phyloP scores from a whole-genome alignment of 2,888 invertebrate genomes.

The Hololepta plana region DNA sequence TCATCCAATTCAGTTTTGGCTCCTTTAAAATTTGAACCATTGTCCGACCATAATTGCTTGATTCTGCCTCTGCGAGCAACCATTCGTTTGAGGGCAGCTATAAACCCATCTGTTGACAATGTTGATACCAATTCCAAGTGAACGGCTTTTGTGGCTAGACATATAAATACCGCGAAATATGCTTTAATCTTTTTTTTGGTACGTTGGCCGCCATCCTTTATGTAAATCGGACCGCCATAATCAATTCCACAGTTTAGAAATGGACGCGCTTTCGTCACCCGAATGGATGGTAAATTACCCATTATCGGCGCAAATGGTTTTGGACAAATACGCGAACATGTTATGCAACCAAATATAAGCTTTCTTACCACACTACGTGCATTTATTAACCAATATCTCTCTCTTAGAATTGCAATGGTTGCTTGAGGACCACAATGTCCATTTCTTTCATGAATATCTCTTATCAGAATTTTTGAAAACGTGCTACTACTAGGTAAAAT shows the following conservation, averaged over 20 bases:
- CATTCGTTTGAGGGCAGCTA: too few species aligned
- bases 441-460: conserved; percentile 7
- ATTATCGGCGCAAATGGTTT: conserved; percentile 8
- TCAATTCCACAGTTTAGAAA: too few species aligned
- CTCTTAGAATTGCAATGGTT: conserved; percentile 10
- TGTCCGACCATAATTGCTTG: too few species aligned
- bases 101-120: too few species aligned
- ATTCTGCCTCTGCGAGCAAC: too few species aligned
- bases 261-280: too few species aligned
- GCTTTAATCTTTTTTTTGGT: conserved; percentile 8
- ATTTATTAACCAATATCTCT: conserved; percentile 7
- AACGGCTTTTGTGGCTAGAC: conserved; percentile 11
- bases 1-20: too few species aligned
- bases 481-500: conserved; percentile 7
- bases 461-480: conserved; percentile 8
- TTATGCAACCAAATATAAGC: conserved; percentile 7
- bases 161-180: conserved; percentile 11
- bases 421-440: conserved; percentile 10
- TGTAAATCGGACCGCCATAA: conserved; percentile 11
- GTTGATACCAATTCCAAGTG: conserved; percentile 12
- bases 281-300: conserved; percentile 10
- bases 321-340: conserved; percentile 11
- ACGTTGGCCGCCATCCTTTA: conserved; percentile 9
- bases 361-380: conserved; percentile 9
- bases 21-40: too few species aligned